A percentile compares a stretch with the other conserved stretches of the same genome.
These are phyloP conservation scores for Uropsilus gracilis DNA, from an alignment of 2,113 vertebrate species.

Conservation along the genomic window DNA sequence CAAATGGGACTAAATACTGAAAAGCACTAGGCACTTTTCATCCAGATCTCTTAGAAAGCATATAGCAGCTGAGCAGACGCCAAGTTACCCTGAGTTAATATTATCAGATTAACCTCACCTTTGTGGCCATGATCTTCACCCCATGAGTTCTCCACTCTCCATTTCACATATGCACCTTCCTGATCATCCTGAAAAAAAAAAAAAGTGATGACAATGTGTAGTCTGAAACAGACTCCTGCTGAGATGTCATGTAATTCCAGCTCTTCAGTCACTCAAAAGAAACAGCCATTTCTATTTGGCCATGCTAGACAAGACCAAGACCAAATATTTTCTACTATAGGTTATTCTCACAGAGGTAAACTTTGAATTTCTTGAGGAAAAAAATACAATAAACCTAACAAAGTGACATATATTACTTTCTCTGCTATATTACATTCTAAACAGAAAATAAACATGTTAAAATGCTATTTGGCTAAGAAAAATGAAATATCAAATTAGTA, in stretches of 20 bases:
- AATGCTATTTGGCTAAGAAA: slow-evolving; percentile 36
- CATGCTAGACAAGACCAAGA: not conserved
- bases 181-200: slow-evolving; percentile 88
- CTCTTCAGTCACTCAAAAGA: not conserved
- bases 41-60: too few species aligned
- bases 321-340: not conserved
- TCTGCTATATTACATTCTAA: not conserved
- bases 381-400: slow-evolving; percentile 36
- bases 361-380: not conserved
- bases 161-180: slow-evolving; percentile 91
- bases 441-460: slow-evolving; percentile 47
- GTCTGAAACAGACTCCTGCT: not conserved
- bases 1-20: not conserved
- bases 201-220: not conserved
- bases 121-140: slow-evolving; percentile 98
- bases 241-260: not conserved
- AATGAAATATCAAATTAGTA: slow-evolving; percentile 4
- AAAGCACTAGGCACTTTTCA: not conserved
- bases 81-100: not conserved
- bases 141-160: slow-evolving; percentile 99
- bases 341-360: not conserved
- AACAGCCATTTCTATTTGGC: not conserved
- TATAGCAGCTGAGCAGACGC: not conserved
- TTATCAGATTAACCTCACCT: slow-evolving; percentile 86
- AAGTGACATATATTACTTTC: slow-evolving; percentile 10